Evolutionary conservation across 2,113 vertebrate genomes (phyloP).

Genomic region (Pedetes capensis): DNA sequence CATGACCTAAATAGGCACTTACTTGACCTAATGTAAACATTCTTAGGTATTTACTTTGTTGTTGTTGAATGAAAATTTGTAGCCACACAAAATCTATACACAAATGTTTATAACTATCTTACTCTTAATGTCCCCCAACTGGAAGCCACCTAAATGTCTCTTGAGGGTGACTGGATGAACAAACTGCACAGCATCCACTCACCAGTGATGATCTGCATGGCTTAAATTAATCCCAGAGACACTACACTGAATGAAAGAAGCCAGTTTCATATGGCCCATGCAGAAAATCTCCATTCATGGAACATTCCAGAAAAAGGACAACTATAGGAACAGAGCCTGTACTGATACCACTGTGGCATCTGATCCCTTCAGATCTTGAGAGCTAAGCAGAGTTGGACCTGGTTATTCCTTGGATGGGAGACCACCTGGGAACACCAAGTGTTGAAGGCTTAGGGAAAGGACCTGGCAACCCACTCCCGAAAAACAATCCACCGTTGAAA

Average conservation of each 20-base stretch:
- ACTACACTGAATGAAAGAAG: neutral
- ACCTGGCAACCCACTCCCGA: no score
- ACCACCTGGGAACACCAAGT: no score
- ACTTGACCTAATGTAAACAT: neutral
- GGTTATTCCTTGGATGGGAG: no score
- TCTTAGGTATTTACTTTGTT: neutral
- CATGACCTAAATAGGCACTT: neutral
- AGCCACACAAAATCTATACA: neutral
- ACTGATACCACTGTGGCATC: no score
- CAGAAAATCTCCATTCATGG: neutral
- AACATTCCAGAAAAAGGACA: neutral
- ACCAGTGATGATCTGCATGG: neutral
- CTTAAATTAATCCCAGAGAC: neutral
- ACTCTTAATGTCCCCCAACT: neutral
- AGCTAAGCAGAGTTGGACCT: no score
- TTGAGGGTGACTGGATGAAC: neutral
- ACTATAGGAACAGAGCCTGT: no score
- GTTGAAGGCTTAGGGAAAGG: no score
- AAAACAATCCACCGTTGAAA: no score
- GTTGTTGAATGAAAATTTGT: neutral
- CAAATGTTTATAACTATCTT: neutral
- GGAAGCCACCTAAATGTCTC: neutral
- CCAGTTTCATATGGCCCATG: neutral
- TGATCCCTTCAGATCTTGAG: no score
- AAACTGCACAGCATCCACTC: neutral